Conservation (phyloP, 2,888 invertebrate species). For the Ormyrus nitidulus region DNA sequence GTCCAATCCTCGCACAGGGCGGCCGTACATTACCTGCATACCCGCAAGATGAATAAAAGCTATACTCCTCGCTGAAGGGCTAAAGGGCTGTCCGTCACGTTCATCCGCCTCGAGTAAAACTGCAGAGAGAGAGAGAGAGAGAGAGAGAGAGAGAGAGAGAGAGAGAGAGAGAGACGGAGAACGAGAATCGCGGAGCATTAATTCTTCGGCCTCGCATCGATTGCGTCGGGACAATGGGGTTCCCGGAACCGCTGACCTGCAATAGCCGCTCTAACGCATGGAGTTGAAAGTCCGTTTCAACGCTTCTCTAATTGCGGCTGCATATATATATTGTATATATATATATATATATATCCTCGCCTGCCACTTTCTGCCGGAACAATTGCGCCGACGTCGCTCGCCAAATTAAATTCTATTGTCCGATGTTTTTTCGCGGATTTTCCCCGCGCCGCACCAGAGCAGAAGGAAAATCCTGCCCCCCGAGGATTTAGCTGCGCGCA, state of each 20-base stretch:
- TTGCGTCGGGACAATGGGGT: slow-evolving; percentile 51
- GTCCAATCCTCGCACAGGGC: background rate
- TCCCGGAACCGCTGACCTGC: slow-evolving; percentile 24
- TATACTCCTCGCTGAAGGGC: background rate
- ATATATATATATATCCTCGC: background rate
- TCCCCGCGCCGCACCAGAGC: background rate
- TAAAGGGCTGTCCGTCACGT: too few relatives aligned
- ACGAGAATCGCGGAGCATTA: slow-evolving; percentile 55
- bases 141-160: too few relatives aligned
- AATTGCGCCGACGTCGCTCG: background rate
- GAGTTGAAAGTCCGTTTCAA: slow-evolving; percentile 24
- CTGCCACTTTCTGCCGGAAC: background rate
- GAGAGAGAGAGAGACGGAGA: background rate
- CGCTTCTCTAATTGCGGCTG: slow-evolving; percentile 57
- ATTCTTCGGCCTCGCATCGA: slow-evolving; percentile 55
- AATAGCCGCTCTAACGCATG: background rate
- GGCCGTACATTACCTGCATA: too few relatives aligned
- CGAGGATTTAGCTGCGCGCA: background rate
- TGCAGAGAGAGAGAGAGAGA: too few relatives aligned
- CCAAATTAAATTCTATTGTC: slow-evolving; percentile 46
- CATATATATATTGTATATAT: background rate
- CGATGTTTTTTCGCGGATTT: slow-evolving; percentile 3
- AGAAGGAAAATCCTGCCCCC: background rate
- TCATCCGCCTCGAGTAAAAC: too few relatives aligned
- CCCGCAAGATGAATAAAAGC: too few relatives aligned